Percentiles rank a stretch among this genome's conserved stretches.
These are phyloP conservation scores for Petromus typicus DNA, from an alignment of 2,113 vertebrate genomes.

Conservation along the genomic window DNA sequence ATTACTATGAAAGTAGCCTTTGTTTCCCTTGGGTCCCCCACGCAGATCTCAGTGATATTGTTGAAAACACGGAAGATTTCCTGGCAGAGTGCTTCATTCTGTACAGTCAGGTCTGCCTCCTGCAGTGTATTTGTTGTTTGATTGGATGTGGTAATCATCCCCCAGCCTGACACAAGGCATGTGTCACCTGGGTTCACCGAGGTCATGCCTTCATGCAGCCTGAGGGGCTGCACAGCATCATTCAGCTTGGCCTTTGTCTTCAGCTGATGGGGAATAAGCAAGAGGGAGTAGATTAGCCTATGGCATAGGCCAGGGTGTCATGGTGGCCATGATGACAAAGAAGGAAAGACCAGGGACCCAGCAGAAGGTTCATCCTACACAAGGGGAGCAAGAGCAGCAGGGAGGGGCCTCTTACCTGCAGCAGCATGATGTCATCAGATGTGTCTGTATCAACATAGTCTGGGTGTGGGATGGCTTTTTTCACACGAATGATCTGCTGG, in stretches of 20 bases:
- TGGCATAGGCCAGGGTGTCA: not conserved
- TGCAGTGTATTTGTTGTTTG: not conserved
- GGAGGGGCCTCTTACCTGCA: constrained; percentile 24
- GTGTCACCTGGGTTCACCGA: not conserved
- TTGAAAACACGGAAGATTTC: fast-evolving
- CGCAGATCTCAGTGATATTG: not conserved
- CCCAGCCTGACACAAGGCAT: constrained; percentile 29
- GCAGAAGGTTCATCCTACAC: no score
- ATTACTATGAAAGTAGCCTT: no score
- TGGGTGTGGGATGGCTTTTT: not conserved
- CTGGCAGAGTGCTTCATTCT: not conserved
- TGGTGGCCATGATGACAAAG: not conserved
- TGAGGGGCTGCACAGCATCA: not conserved
- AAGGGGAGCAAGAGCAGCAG: not conserved
- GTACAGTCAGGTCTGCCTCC: not conserved
- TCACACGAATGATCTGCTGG: constrained; percentile 20
- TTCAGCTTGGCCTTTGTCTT: not conserved
- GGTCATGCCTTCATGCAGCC: not conserved
- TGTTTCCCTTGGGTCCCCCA: not conserved
- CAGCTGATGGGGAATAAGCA: constrained; percentile 27
- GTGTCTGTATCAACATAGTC: no score
- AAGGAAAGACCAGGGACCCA: not conserved
- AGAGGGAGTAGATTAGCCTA: not conserved
- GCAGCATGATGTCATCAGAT: constrained; percentile 71
- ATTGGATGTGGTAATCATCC: fast-evolving